Percentiles rank a stretch among this genome's conserved stretches.
phyloP scores from a whole-genome alignment of 2,113 vertebrate species.

The Antigone vipio region DNA sequence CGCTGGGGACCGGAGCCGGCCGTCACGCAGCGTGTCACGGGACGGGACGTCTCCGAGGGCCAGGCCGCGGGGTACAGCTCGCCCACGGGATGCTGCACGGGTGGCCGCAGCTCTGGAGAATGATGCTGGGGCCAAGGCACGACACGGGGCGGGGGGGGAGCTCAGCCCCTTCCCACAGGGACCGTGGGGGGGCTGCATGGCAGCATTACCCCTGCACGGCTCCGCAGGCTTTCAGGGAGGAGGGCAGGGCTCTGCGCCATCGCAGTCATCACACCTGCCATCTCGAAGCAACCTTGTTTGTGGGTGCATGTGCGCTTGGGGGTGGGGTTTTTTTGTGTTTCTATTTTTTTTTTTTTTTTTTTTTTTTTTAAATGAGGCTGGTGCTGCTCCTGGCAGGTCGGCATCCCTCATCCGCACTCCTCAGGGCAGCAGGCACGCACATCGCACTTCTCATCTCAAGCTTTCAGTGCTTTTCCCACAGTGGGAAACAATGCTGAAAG shows the following conservation, averaged over 20 bases:
- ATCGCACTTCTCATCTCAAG: rapidly evolving
- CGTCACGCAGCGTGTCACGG: rapidly evolving
- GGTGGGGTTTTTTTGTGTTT: neutral
- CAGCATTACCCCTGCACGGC: neutral
- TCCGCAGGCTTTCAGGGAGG: neutral
- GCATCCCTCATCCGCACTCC: rapidly evolving
- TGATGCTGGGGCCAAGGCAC: neutral
- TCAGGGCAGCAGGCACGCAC: neutral
- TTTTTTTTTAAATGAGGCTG: neutral
- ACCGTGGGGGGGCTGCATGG: rapidly evolving
- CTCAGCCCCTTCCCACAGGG: rapidly evolving
- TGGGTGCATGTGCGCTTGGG: rapidly evolving
- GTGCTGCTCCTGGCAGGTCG: neutral
- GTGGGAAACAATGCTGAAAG: neutral
- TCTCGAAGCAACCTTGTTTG: neutral
- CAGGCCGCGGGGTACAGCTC: neutral
- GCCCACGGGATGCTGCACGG: too few relatives aligned
- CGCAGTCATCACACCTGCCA: too few relatives aligned
- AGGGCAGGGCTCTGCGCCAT: neutral
- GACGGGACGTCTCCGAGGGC: neutral
- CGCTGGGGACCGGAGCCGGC: neutral
- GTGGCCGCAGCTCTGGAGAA: neutral
- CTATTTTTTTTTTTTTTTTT: too few relatives aligned
- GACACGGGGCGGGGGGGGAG: neutral
- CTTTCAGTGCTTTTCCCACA: neutral